phyloP scores from a whole-genome alignment of 2,888 invertebrate genomes.

The Meghimatium bilineatum region DNA sequence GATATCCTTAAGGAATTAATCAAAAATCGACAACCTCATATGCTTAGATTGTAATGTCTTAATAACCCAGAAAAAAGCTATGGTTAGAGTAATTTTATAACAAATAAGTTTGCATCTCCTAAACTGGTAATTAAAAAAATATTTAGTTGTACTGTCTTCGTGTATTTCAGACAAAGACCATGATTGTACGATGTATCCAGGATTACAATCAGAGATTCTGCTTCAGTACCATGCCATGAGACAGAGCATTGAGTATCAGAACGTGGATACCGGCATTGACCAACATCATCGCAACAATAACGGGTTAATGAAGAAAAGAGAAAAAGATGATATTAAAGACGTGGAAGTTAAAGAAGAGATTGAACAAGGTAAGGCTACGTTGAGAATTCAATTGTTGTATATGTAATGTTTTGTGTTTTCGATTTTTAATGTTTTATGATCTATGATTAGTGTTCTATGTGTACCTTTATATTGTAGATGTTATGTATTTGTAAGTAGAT shows the following conservation, averaged over 20 bases:
- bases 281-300: neutral
- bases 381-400: too few species aligned
- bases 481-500: too few species aligned
- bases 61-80: too few species aligned
- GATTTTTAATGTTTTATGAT: too few species aligned
- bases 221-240: constrained; percentile 13
- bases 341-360: neutral
- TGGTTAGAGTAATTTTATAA: too few species aligned
- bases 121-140: too few species aligned
- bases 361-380: constrained; percentile 28
- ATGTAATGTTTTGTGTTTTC: neutral
- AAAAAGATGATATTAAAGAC: neutral
- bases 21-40: too few species aligned
- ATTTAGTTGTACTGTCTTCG: neutral
- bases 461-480: too few species aligned
- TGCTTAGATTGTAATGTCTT: too few species aligned
- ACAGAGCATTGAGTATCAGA: constrained; percentile 1
- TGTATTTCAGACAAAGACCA: constrained; percentile 4
- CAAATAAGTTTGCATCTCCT: too few species aligned
- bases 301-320: neutral
- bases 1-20: too few species aligned
- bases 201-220: neutral
- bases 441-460: neutral
- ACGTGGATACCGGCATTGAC: neutral
- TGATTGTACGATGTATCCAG: neutral